Base-by-base conservation (phyloP, 2,888 invertebrate genomes). In the Lampropteryx suffumata region DNA sequence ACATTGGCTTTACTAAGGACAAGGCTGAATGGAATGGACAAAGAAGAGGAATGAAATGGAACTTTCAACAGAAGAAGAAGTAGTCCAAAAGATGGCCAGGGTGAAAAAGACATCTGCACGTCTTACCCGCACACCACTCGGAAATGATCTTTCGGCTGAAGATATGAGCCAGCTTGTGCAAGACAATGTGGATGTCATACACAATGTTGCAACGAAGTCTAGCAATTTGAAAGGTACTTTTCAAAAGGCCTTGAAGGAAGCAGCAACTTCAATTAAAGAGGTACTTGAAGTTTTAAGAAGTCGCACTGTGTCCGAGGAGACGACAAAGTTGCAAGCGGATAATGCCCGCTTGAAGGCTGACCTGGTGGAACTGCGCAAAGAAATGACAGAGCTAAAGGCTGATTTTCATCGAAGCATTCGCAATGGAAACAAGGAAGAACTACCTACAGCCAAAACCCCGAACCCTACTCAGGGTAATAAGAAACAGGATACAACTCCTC, bases 191-290 rank as follows among this genome's bases (percentile, higher is more conserved):
- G 36, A 29, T 1, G 11, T 28, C 1, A 45, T 45, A 3, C 1
- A n/a, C 0, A 4, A 29, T 0, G 24, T 45, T 1, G 44, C 44
- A 1, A 13, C 5, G 0, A 45, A 17, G n/a, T 36, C 36, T 0
- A 12, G 30, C 2, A 27, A 39, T 14, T 27, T 46, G 1, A 37
- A 46, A 7, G 46, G 46, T 0, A 32, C 32, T 1, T 39, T 26
- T 5, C 7, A 8, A 5, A 24, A 32, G n/a, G 37, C 17, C 39
- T 11, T 46, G 0, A 46, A 39, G 4, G 33, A 39, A 1, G 37
- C 46, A 1, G 39, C 46, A 1, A 8, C 3, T 0, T n/a, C 24
- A 1, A 26, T 46, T 0, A 46, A 39, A 27, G 10, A 14, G 7
- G 21, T 26, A 4, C 2, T 44, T 1, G 29, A 10, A 5, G 29